Percentiles rank a stretch among this genome's conserved stretches.
phyloP scores from a whole-genome alignment of 2,113 vertebrate genomes.

The Oncorhynchus kisutch region DNA sequence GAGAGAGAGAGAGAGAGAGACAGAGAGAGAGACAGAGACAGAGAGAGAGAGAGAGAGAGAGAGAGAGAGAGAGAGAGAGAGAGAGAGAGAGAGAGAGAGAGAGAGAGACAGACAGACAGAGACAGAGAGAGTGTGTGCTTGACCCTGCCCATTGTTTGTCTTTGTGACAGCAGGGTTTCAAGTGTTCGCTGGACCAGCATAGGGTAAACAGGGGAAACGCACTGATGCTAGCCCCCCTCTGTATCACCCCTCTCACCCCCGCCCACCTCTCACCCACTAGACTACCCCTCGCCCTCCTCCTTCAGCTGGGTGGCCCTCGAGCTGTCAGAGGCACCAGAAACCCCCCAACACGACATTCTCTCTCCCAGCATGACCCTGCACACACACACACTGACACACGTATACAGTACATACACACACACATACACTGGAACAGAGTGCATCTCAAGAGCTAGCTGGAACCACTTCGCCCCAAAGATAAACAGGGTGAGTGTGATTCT shows the following conservation, averaged over 20 bases:
- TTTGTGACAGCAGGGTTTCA: slow-evolving; percentile 22
- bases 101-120: too few relatives aligned
- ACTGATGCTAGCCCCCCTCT: slow-evolving; percentile 1
- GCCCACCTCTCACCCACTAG: slow-evolving; percentile 16
- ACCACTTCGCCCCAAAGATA: background rate
- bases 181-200: slow-evolving; percentile 27
- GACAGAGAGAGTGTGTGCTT: background rate
- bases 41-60: too few relatives aligned
- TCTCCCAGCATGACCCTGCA: slow-evolving; percentile 21
- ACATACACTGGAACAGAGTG: background rate
- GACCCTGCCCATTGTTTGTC: slow-evolving; percentile 24
- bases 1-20: too few relatives aligned
- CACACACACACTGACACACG: background rate
- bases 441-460: background rate
- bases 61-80: too few relatives aligned
- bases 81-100: too few relatives aligned
- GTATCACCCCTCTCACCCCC: background rate
- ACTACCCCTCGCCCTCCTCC: slow-evolving; percentile 35
- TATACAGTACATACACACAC: background rate
- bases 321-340: slow-evolving; percentile 34
- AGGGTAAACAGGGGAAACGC: slow-evolving; percentile 19
- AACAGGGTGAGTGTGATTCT: background rate
- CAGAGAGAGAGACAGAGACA: too few relatives aligned
- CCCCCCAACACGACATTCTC: slow-evolving; percentile 34
- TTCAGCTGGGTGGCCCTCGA: slow-evolving; percentile 31